These are phyloP conservation scores for Rousettus leschenaultii DNA, from an alignment of 2,113 vertebrate species.

Conservation along the genomic window DNA sequence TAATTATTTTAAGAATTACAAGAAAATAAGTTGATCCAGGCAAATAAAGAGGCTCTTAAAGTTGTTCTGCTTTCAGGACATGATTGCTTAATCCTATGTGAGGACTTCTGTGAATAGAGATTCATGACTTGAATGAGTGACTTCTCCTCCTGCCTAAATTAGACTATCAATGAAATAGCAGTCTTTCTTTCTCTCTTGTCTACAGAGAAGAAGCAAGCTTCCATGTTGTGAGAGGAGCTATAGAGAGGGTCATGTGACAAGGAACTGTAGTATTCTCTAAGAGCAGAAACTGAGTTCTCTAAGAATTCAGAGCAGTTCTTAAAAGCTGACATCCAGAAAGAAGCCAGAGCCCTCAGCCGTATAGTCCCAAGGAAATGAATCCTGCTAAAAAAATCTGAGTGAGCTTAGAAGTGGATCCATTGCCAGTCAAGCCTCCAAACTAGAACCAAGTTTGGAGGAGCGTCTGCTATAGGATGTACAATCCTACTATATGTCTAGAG, in stretches of 20 bases:
- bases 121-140: neutral
- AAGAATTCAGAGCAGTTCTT: neutral
- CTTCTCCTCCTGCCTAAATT: neutral
- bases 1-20: neutral
- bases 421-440: rapidly evolving
- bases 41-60: neutral
- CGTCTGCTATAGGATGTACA: neutral
- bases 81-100: neutral
- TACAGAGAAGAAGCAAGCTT: neutral
- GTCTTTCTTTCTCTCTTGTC: neutral
- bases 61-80: neutral
- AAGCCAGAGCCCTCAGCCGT: neutral
- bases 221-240: neutral
- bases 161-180: neutral
- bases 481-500: neutral
- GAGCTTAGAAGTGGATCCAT: neutral
- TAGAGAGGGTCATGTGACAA: neutral
- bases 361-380: neutral
- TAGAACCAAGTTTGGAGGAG: neutral
- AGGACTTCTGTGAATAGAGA: neutral
- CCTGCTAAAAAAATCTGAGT: neutral
- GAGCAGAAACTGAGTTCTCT: neutral
- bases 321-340: neutral
- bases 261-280: neutral
- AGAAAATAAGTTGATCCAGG: neutral